Percentiles rank a stretch among this genome's conserved stretches.
Conservation (phyloP, 2,113 vertebrate genomes). For the Cervus canadensis region DNA sequence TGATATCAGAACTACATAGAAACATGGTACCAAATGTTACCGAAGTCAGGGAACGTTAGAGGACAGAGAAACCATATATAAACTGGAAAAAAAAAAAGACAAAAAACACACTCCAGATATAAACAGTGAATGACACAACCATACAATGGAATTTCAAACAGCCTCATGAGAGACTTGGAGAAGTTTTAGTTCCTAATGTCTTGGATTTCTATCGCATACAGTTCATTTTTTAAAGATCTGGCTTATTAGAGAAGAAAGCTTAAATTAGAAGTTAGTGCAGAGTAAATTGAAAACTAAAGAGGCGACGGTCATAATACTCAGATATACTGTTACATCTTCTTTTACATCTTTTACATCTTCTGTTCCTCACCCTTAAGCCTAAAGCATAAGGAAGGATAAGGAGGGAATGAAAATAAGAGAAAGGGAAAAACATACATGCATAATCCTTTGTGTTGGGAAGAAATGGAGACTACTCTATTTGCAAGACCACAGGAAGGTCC, state of each 20-base stretch:
- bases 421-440: neutral
- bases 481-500: neutral
- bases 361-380: neutral
- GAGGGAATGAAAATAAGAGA: neutral
- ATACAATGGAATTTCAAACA: neutral
- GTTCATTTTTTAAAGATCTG: neutral
- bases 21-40: neutral
- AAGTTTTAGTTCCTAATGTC: neutral
- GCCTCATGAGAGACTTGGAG: neutral
- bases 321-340: neutral
- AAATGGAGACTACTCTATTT: neutral
- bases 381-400: neutral
- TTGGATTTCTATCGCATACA: neutral
- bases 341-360: neutral
- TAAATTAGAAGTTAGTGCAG: neutral
- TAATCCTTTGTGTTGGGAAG: neutral
- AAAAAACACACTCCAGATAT: neutral
- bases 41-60: neutral
- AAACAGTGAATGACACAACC: neutral
- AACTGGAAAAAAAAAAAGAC: neutral
- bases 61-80: neutral
- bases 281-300: neutral
- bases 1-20: neutral
- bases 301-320: neutral
- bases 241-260: neutral